phyloP scores from a whole-genome alignment of 1,140 invertebrate genomes.

The Drosophila repletoides region DNA sequence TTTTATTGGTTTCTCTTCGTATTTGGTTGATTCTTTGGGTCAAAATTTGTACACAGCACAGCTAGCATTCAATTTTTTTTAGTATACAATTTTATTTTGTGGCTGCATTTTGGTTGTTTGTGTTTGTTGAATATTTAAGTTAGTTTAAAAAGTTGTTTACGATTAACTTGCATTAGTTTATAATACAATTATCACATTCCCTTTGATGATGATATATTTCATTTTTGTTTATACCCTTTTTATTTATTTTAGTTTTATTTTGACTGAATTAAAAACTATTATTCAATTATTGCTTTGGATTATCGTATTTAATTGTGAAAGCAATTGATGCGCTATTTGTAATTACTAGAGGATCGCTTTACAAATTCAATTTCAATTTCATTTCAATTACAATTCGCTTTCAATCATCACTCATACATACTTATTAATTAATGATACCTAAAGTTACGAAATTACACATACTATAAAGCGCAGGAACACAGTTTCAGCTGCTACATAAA shows the following conservation, averaged over 20 bases:
- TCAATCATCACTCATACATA: conserved; percentile 39
- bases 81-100: conserved; percentile 21
- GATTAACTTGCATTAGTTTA: conserved; percentile 74
- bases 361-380: too few species aligned
- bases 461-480: conserved; percentile 74
- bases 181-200: conserved; percentile 80
- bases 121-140: conserved; percentile 20
- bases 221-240: too few species aligned
- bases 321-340: too few species aligned
- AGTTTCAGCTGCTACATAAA: conserved; percentile 59
- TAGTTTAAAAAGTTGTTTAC: conserved; percentile 57
- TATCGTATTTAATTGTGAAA: neutral
- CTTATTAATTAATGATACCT: conserved; percentile 51
- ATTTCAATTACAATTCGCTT: conserved; percentile 16
- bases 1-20: neutral
- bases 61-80: conserved; percentile 15
- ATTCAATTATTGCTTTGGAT: conserved; percentile 4
- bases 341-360: too few species aligned
- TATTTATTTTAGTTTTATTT: conserved; percentile 63
- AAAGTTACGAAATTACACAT: conserved; percentile 41
- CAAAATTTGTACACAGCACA: conserved; percentile 20
- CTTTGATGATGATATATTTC: conserved; percentile 81
- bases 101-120: conserved; percentile 26
- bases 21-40: neutral
- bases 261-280: conserved; percentile 40